phyloP scores from a whole-genome alignment of 1,140 invertebrate genomes.

The Zaprionus africanus region DNA sequence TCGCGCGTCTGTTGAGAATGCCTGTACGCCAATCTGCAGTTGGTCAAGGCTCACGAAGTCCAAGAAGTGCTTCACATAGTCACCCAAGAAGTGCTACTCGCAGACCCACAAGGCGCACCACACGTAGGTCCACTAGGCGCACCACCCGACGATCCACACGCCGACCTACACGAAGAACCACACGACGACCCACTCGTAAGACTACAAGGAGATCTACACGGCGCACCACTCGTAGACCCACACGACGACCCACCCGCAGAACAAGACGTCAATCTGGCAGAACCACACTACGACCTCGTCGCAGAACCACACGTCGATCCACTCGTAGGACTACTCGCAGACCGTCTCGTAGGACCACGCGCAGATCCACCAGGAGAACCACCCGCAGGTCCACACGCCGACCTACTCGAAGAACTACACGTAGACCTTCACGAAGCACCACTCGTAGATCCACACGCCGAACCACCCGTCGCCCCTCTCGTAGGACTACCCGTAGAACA shows the following conservation, averaged over 20 bases:
- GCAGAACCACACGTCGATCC: neutral
- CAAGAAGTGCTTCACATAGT: neutral
- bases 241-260: neutral
- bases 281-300: neutral
- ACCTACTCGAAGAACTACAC: neutral
- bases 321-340: neutral
- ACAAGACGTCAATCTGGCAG: no score
- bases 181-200: neutral
- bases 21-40: neutral
- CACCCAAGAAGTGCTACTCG: neutral
- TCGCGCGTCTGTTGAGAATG: constrained; percentile 21
- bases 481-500: neutral
- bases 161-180: neutral
- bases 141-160: constrained; percentile 1
- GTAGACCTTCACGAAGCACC: neutral
- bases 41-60: neutral
- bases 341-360: neutral
- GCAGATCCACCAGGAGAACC: neutral
- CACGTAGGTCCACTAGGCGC: neutral
- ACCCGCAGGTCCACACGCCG: neutral
- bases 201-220: neutral
- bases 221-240: neutral
- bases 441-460: neutral
- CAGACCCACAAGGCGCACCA: neutral
- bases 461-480: neutral